Conservation (phyloP, 2,113 vertebrate species). For the Bagarius yarrelli region DNA sequence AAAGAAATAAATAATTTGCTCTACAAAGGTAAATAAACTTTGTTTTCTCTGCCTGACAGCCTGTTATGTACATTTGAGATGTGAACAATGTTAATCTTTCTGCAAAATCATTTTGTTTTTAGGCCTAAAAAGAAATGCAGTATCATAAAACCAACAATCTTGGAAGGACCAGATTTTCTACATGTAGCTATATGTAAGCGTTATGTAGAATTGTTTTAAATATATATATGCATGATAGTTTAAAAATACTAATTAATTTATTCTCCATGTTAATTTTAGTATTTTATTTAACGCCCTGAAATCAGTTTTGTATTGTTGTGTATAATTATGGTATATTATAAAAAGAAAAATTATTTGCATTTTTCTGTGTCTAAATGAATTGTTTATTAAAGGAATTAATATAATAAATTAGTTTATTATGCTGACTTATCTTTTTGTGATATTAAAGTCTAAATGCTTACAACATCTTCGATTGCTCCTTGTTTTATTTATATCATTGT, state of each 20-base stretch:
- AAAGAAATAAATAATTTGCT: constrained; percentile 34
- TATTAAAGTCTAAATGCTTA: not conserved
- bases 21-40: constrained; percentile 25
- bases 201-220: not conserved
- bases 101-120: not conserved
- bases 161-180: not conserved
- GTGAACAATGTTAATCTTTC: not conserved
- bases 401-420: no score
- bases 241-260: not conserved
- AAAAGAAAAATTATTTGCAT: no score
- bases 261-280: not conserved
- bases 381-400: no score
- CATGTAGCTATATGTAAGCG: no score
- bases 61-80: not conserved
- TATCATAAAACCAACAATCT: not conserved
- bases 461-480: no score
- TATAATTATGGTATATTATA: no score
- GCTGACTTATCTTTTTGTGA: not conserved
- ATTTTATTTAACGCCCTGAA: not conserved
- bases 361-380: no score
- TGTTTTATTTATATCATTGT: no score
- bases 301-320: not conserved
- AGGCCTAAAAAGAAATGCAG: not conserved
- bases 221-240: not conserved
- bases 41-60: not conserved